Percentiles rank a stretch among this genome's conserved stretches.
Conservation (phyloP, 2,113 vertebrate genomes). For the Caranx melampygus region DNA sequence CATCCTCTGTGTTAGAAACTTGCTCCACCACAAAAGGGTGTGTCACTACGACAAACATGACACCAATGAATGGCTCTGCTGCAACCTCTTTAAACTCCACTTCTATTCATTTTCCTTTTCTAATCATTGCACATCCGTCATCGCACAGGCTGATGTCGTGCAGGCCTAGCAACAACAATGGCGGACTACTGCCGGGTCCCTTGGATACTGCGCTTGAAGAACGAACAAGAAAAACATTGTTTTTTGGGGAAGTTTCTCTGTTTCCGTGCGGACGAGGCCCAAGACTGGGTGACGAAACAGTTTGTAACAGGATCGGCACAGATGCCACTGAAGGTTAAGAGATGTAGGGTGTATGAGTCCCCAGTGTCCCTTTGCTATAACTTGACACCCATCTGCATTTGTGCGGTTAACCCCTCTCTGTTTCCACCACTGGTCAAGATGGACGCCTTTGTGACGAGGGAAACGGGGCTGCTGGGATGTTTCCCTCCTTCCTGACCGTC, state of each 20-base stretch:
- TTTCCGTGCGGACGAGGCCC: too few species aligned
- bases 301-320: constrained; percentile 38
- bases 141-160: too few species aligned
- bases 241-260: too few species aligned
- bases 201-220: too few species aligned
- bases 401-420: neutral
- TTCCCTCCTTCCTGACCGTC: constrained; percentile 20
- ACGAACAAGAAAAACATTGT: too few species aligned
- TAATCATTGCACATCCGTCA: too few species aligned
- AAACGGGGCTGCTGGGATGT: neutral
- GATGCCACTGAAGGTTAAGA: constrained; percentile 59
- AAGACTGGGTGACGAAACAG: neutral
- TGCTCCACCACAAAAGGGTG: neutral
- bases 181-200: too few species aligned
- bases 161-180: too few species aligned
- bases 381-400: constrained; percentile 3
- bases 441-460: neutral
- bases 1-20: neutral
- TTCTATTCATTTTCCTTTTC: too few species aligned
- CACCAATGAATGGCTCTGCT: neutral
- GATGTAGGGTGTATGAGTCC: constrained; percentile 30
- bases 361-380: neutral
- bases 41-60: neutral
- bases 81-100: neutral
- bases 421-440: neutral